These are phyloP conservation scores for Hypothenemus hampei DNA, from an alignment of 1,140 invertebrate species.

Conservation along the genomic window DNA sequence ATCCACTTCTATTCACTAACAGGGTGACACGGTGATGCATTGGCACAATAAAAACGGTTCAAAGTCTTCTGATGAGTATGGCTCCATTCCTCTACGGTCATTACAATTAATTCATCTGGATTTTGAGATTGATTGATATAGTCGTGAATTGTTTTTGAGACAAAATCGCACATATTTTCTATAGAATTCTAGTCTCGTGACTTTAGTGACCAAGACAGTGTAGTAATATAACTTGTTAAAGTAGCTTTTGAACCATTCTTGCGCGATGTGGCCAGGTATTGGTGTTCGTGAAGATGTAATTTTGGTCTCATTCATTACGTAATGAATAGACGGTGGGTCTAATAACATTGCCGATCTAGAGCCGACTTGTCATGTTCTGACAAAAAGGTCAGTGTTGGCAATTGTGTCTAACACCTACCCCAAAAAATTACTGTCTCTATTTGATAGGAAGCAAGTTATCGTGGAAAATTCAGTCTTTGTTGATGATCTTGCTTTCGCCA, in stretches of 20 bases:
- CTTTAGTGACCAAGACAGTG: not conserved
- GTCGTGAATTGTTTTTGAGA: constrained; percentile 1
- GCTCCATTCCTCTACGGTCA: constrained; percentile 8
- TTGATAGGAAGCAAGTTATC: constrained; percentile 46
- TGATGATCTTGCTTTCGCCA: constrained; percentile 3
- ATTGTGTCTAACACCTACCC: constrained; percentile 1
- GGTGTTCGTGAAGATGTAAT: constrained; percentile 8
- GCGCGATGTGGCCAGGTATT: constrained; percentile 1
- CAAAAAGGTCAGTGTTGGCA: not conserved
- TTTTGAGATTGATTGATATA: not conserved
- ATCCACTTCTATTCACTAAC: constrained; percentile 1
- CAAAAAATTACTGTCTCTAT: constrained; percentile 30
- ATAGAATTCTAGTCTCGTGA: constrained; percentile 7
- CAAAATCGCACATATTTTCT: constrained; percentile 10
- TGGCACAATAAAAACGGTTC: constrained; percentile 12
- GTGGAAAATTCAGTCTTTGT: constrained; percentile 9
- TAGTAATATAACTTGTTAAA: constrained; percentile 4
- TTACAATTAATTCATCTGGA: not conserved
- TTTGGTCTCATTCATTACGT: not conserved
- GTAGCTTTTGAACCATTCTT: constrained; percentile 5
- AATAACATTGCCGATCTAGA: constrained; percentile 10
- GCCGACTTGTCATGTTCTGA: constrained; percentile 13
- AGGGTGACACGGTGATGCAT: constrained; percentile 5
- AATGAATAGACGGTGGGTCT: constrained; percentile 7
- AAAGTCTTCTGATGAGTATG: constrained; percentile 8